A percentile compares a stretch with the other conserved stretches of the same genome.
Conservation (phyloP, 2,888 invertebrate genomes). For the Drosophila putrida region DNA sequence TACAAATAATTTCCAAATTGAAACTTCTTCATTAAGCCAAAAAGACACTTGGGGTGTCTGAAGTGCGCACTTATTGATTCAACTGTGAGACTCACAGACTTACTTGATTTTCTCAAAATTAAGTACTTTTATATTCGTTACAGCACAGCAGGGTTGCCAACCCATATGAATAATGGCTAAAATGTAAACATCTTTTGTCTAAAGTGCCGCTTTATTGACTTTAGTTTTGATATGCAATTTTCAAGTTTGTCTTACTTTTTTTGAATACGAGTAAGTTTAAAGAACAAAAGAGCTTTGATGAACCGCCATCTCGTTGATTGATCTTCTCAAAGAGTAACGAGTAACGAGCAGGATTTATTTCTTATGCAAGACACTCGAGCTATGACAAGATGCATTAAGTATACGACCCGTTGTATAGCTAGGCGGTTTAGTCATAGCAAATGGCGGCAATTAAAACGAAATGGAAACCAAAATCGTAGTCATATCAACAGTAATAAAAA, state of each 20-base stretch:
- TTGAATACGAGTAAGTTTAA: background rate
- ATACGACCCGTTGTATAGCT: constrained; percentile 7
- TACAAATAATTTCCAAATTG: constrained; percentile 14
- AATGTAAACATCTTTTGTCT: background rate
- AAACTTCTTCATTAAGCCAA: background rate
- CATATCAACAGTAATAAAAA: constrained; percentile 5
- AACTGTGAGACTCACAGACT: background rate
- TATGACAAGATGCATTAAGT: constrained; percentile 24
- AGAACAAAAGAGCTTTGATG: background rate
- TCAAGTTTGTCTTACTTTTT: background rate
- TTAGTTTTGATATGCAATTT: background rate
- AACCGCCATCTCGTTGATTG: background rate
- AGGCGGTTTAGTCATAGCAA: constrained; percentile 9
- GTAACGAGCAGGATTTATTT: constrained; percentile 3
- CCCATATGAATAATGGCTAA: constrained; percentile 6
- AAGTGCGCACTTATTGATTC: background rate
- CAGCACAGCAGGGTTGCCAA: constrained; percentile 15
- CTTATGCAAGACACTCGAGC: constrained; percentile 24
- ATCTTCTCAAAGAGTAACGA: constrained; percentile 4
- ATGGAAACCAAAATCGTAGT: constrained; percentile 15
- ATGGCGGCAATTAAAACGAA: constrained; percentile 12
- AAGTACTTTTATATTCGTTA: background rate
- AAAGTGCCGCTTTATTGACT: background rate
- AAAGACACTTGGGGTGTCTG: background rate
- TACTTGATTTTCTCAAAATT: background rate